Evolutionary conservation across 2,888 invertebrate genomes (phyloP), one percentile per base, ranked within the genome.

Genomic region (Megamerina dolium): DNA sequence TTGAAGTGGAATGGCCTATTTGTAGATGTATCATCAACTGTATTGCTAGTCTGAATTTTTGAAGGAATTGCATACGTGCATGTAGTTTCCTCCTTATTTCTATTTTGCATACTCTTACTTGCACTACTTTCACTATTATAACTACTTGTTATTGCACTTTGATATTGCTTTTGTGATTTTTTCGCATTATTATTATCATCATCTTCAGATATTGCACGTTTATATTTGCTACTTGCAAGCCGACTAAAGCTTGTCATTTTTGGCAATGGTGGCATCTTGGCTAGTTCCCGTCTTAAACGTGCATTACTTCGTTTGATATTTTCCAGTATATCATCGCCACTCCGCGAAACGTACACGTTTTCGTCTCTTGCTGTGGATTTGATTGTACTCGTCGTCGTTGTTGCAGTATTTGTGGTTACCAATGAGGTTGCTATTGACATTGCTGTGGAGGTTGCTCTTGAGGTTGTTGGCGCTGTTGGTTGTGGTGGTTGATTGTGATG

Each of bases 221-320:
- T 8, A 23, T 23, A 23, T 23, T 23, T 23, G 23, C 23, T 8
- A n/a, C n/a, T n/a, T n/a, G 9, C 31, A 14, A 31, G 31, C 42
- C 16, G 37, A 33, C 48, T 38, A 45, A 50, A 52, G 43, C 51
- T 47, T 13, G 52, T 43, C 27, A 59, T 13, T 38, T 56, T 56
- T 10, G 65, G 62, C 45, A 65, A 34, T 26, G 66, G 66, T 6
- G 57, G 61, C 55, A 65, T 65, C 56, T 66, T 66, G 31, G 64
- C 61, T 55, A 64, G 47, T 45, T 66, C 59, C 43, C 47, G 46
- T 18, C 60, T 55, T 45, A 65, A 50, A 6, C 63, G 58, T 39
- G 60, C 59, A 33, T 64, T 66, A 47, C 65, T 66, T n/a, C 55
- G 56, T 27, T 56, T 64, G 17, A 66, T 64, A 41, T 66, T 66